Evolutionary conservation across 92 coral and sea anemone species (phyloP).

Genomic region (Nematostella vectensis): DNA sequence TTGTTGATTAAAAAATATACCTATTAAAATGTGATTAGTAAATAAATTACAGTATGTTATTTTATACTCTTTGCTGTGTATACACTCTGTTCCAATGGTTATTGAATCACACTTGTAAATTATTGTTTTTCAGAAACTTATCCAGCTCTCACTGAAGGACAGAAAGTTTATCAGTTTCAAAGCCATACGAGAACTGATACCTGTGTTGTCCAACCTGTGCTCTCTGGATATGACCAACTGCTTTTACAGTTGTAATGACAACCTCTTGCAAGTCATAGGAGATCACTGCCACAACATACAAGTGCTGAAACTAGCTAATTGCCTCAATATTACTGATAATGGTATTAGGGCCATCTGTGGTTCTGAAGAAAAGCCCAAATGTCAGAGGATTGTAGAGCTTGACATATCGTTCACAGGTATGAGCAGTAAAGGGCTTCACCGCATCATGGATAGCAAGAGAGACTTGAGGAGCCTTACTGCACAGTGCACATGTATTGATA

Average conservation of each 20-base stretch:
- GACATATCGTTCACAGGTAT: conserved; percentile 53
- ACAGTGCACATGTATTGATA: neutral
- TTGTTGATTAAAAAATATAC: too few relatives aligned
- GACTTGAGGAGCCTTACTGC: conserved; percentile 31
- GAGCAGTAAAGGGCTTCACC: conserved; percentile 36
- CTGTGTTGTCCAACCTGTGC: conserved; percentile 34
- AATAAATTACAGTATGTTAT: too few relatives aligned
- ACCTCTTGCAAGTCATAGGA: conserved; percentile 40
- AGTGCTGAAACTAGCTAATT: conserved; percentile 45
- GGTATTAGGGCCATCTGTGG: conserved; percentile 45
- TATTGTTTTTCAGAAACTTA: conserved; percentile 76
- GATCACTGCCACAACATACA: conserved; percentile 37
- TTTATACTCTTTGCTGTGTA: too few relatives aligned
- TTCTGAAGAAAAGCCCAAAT: conserved; percentile 9
- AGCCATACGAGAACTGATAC: conserved; percentile 40
- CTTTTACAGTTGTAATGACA: conserved; percentile 37
- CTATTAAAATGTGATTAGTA: too few relatives aligned
- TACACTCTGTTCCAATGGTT: too few relatives aligned
- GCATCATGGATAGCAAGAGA: conserved; percentile 30
- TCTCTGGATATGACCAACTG: conserved; percentile 49
- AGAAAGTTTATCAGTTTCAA: conserved; percentile 50
- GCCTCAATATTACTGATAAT: conserved; percentile 49
- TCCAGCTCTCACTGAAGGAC: conserved; percentile 51
- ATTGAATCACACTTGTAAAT: too few relatives aligned
- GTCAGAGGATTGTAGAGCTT: conserved; percentile 37